Evolutionary conservation across 1,140 invertebrate genomes (phyloP).

Genomic region (Heliconius eleuchia): DNA sequence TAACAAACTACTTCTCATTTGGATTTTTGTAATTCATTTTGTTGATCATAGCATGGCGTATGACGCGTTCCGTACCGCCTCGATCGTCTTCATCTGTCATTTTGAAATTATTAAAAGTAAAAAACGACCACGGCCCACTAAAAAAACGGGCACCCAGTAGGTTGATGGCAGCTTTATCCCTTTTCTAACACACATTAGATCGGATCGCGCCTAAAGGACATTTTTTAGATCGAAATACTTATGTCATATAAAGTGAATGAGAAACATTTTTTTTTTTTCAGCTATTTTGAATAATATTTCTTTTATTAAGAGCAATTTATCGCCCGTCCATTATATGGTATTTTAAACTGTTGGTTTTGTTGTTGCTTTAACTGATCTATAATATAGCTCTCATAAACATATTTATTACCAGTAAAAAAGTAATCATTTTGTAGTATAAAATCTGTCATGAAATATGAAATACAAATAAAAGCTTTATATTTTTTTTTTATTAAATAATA

Average conservation of each 20-base stretch:
- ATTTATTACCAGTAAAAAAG: constrained; percentile 54
- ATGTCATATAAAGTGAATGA: constrained; percentile 67
- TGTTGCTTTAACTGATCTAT: constrained; percentile 48
- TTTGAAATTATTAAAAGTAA: constrained; percentile 65
- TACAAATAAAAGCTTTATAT: too few relatives aligned
- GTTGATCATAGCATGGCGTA: constrained; percentile 38
- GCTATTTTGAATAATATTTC: constrained; percentile 66
- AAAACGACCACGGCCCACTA: constrained; percentile 50
- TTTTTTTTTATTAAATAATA: too few relatives aligned
- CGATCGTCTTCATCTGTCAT: constrained; percentile 76
- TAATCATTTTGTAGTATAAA: constrained; percentile 38
- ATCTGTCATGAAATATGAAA: not conserved
- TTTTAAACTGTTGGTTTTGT: constrained; percentile 74
- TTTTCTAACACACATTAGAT: constrained; percentile 74
- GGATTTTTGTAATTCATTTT: constrained; percentile 36
- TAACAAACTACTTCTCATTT: constrained; percentile 38
- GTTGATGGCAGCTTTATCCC: constrained; percentile 65
- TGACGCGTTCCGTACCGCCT: constrained; percentile 53
- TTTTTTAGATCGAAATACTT: constrained; percentile 63
- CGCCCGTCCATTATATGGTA: constrained; percentile 65
- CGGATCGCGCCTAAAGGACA: constrained; percentile 65
- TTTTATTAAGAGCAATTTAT: constrained; percentile 76
- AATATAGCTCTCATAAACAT: constrained; percentile 51
- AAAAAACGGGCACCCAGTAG: constrained; percentile 68
- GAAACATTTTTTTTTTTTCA: constrained; percentile 57